A percentile compares a stretch with the other conserved stretches of the same genome.
phyloP scores from a whole-genome alignment of 2,113 vertebrate genomes.

The Crotalus helleri region DNA sequence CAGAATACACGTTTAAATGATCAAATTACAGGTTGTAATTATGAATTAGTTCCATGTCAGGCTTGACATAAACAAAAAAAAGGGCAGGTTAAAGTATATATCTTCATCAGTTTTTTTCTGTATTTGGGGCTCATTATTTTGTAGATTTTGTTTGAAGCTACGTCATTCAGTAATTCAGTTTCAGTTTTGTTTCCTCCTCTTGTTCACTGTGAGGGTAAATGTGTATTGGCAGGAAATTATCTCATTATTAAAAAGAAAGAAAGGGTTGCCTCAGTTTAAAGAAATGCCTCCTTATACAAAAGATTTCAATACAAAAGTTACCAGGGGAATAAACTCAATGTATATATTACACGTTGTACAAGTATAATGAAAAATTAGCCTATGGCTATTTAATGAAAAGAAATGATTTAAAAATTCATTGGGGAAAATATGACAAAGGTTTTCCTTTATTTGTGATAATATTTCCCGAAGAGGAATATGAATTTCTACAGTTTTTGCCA shows the following conservation, averaged over 20 bases:
- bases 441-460: background rate
- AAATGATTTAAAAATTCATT: background rate
- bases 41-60: conserved; percentile 16
- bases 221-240: background rate
- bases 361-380: background rate
- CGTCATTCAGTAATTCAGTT: background rate
- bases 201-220: background rate
- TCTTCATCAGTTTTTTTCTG: background rate
- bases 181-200: background rate
- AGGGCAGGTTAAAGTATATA: conserved; percentile 16
- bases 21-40: background rate
- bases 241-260: conserved; percentile 4
- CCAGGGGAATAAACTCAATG: background rate
- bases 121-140: background rate
- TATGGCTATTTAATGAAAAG: background rate
- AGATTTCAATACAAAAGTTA: conserved; percentile 3
- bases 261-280: conserved; percentile 9
- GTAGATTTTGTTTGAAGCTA: background rate
- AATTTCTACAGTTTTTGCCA: background rate
- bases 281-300: background rate
- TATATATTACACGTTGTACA: background rate
- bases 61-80: background rate
- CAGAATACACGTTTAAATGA: background rate
- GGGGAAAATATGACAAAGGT: background rate
- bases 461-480: background rate